Base-by-base conservation (phyloP, 2,113 vertebrate genomes). In the Todiramphus saurophagus region DNA sequence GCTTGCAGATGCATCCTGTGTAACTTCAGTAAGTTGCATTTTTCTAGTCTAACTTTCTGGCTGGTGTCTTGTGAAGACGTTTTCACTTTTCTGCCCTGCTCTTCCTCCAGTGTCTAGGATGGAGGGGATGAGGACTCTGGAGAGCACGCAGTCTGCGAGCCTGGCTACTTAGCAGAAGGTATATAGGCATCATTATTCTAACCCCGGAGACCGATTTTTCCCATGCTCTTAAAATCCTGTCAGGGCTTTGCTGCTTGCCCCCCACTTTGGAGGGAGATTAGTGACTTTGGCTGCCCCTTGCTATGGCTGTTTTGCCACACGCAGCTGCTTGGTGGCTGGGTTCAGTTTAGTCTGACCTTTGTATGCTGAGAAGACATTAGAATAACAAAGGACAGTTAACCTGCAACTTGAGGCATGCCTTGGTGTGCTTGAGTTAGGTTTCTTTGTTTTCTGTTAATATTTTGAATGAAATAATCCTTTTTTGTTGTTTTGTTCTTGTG, bases 381-480 rank as follows among this genome's bases (percentile, higher is more conserved):
- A 33, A 44, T 17, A 82, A 51, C 84, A 60, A 93, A 75, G 30
- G 48, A 7, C 73, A 39, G 25, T 46, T 75, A 55, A 35, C 43
- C 51, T 78, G 25, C 74, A 77, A 7, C 43, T 70, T 44, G 41
- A 94, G 69, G 37, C 46, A 17, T 14, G 41, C 16, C 35, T 91
- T 53, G 30, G 3, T 39, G 13, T 81, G 68, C 64, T 56, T 7
- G 12, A 59, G 43, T 78, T 56, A 5, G 4, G 3, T 81, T 86
- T 86, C 74, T 91, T 68, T 94, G 41, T 91, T 87, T 94, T 46
- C 68, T 77, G 53, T 46, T 90, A 59, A 31, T 82, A 51, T 89
- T 92, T 95, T 88, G 83, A 59, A 74, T 69, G 20, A 62, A 89
- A 85, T 24, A 56, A 60, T 41, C 3, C 16, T 67, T 75, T 69